Percentiles rank a stretch among this genome's conserved stretches.
These are phyloP conservation scores for Eutrigla gurnardus DNA, from an alignment of 2,797 vertebrate genomes.

Conservation along the genomic window DNA sequence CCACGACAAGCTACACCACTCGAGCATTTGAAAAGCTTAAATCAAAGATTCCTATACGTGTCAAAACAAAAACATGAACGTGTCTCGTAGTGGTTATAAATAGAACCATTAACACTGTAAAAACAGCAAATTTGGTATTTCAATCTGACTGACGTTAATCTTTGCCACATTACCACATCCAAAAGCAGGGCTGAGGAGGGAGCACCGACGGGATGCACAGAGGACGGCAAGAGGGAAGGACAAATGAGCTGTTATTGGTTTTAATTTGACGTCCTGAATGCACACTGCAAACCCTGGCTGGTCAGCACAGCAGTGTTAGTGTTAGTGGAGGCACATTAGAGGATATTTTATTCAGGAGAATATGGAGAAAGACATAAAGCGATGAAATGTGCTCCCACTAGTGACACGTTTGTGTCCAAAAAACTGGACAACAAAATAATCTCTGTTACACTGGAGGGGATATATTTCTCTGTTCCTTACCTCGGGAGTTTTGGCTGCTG, in stretches of 20 bases:
- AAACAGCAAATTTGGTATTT: conserved; percentile 62
- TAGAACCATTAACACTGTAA: conserved; percentile 41
- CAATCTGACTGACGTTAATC: conserved; percentile 49
- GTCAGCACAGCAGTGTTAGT: neutral
- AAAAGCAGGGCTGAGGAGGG: conserved; percentile 46
- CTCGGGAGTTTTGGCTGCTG: conserved; percentile 37
- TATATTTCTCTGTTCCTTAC: conserved; percentile 40
- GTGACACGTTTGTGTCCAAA: neutral
- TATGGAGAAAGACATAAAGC: neutral
- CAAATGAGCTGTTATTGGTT: conserved; percentile 11
- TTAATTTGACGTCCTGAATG: conserved; percentile 4
- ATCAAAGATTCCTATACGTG: conserved; percentile 14
- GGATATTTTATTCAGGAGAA: neutral
- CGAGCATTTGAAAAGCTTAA: conserved; percentile 45
- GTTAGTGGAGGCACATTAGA: neutral
- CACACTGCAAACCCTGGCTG: neutral
- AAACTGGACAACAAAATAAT: neutral
- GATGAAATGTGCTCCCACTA: neutral
- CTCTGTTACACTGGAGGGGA: neutral
- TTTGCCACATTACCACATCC: conserved; percentile 66
- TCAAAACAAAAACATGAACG: conserved; percentile 16
- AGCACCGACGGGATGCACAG: neutral
- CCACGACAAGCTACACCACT: conserved; percentile 59
- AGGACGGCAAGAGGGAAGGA: conserved; percentile 9
- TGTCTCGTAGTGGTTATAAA: conserved; percentile 44